Base-by-base conservation (phyloP, 2,888 invertebrate genomes). In the Protophormia terraenovae region DNA sequence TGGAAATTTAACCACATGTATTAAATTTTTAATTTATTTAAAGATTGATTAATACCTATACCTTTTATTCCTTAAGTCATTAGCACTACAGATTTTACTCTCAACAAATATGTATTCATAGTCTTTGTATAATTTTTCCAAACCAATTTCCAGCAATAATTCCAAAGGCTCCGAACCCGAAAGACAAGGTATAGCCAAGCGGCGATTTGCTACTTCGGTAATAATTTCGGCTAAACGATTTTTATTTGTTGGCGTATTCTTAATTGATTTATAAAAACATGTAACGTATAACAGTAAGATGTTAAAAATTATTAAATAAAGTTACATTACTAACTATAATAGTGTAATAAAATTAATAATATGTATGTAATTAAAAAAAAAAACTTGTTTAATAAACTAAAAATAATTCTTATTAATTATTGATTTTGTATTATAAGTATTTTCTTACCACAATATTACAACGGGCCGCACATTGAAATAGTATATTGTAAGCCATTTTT, bases 211-310 rank as follows among this genome's bases (percentile, higher is more conserved):
- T 35, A 93, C 85, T 87, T 92, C 92, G 7, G 91, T 90, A 72
- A 93, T 92, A 38, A 93, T 90, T 89, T 92, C 91, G 7, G 92
- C 93, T 62, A 93, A 86, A 5, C 92, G 91, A 87, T 92, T 93
- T 82, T 91, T 89, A 77, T 92, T 93, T 41, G 91, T 91, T 38
- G 93, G 93, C 32, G 91, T 90, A 64, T 93, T 93, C 92, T 92
- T 50, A 55, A 19, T n/a, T n/a, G n/a, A 84, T 71, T 16, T 75
- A 64, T 50, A 58, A 0, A n/a, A n/a, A n/a, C n/a, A n/a, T n/a
- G n/a, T n/a, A n/a, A n/a, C n/a, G n/a, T n/a, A n/a, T n/a, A n/a
- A n/a, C n/a, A n/a, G n/a, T n/a, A n/a, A n/a, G n/a, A n/a, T n/a
- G n/a, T n/a, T n/a, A n/a, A n/a, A n/a, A n/a, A n/a, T n/a, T n/a